Percentiles rank a stretch among this genome's conserved stretches.
These are phyloP conservation scores for Frankliniella fusca DNA, from an alignment of 2,888 invertebrate species.

Conservation along the genomic window DNA sequence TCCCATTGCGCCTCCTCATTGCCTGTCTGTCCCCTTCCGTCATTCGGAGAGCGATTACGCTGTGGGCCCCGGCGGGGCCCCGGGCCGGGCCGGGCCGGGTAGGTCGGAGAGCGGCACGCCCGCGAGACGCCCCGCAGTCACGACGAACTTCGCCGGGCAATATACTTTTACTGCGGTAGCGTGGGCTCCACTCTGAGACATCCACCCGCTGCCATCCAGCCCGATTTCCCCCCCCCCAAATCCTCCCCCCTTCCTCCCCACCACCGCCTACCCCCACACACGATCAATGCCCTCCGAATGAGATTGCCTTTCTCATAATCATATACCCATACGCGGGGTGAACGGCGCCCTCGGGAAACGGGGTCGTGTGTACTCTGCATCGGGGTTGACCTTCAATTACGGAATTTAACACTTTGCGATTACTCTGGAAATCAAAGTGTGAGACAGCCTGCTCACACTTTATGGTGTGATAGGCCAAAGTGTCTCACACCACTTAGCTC, in stretches of 20 bases:
- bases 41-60: not conserved
- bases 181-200: not conserved
- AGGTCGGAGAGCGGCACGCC: not conserved
- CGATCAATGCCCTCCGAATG: not conserved
- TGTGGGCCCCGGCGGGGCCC: not conserved
- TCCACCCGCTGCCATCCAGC: no score
- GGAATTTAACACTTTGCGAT: not conserved
- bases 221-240: no score
- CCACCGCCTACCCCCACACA: not conserved
- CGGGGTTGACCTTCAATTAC: not conserved
- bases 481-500: no score
- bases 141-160: not conserved
- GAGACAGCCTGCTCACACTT: no score
- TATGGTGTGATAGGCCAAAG: no score
- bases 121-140: not conserved
- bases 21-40: not conserved
- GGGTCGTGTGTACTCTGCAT: not conserved
- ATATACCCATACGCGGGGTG: not conserved
- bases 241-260: no score
- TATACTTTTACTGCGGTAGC: conserved; percentile 14
- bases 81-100: not conserved
- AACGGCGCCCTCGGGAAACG: not conserved
- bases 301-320: not conserved
- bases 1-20: not conserved
- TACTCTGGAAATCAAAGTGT: no score